These are phyloP conservation scores for Cichladusa arquata DNA, from an alignment of 2,113 vertebrate genomes.

Conservation along the genomic window DNA sequence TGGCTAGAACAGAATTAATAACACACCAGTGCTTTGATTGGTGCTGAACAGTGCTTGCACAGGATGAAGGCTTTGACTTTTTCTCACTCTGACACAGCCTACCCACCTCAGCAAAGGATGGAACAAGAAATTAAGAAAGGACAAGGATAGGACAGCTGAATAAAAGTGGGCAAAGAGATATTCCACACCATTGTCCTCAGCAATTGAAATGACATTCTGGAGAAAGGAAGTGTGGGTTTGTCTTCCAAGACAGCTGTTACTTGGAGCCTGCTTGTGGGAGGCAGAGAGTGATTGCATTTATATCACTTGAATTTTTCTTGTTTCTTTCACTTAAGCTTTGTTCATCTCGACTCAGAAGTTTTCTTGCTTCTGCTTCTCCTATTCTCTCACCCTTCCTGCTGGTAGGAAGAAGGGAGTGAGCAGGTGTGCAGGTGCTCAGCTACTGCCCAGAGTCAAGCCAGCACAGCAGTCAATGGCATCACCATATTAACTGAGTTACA, in stretches of 20 bases:
- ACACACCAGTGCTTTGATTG: background rate
- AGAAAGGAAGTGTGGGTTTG: background rate
- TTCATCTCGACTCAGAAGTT: background rate
- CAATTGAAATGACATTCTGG: fast-evolving
- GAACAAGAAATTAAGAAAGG: background rate
- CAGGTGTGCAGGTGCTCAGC: fast-evolving
- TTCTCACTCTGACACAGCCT: background rate
- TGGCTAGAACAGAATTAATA: background rate
- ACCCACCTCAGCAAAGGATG: background rate
- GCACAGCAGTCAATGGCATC: background rate
- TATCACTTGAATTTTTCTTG: background rate
- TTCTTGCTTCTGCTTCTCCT: background rate
- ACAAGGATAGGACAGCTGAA: background rate
- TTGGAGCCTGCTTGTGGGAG: background rate
- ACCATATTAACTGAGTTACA: background rate
- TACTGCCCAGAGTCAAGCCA: background rate
- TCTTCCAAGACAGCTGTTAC: background rate
- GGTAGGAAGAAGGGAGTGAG: background rate
- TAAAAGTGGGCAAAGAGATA: background rate
- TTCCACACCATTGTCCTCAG: background rate
- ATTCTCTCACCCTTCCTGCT: background rate
- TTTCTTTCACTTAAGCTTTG: background rate
- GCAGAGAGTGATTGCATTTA: background rate
- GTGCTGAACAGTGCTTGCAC: background rate
- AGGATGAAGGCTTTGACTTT: background rate